Evolutionary conservation across 2,113 vertebrate genomes (phyloP).

Genomic region (Psilopsiagon aurifrons): DNA sequence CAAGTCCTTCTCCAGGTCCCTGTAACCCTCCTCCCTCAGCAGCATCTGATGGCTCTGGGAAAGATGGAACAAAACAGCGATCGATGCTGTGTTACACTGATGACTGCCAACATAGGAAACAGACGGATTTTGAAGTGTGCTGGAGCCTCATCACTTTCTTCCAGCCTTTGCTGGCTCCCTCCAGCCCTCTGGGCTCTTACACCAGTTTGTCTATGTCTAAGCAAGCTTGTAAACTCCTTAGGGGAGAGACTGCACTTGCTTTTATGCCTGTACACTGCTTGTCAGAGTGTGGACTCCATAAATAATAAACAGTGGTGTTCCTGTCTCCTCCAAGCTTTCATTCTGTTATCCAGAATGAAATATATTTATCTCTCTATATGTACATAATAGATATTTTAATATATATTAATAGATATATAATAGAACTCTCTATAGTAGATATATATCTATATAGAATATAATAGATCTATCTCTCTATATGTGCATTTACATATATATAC

Average conservation of each 20-base stretch:
- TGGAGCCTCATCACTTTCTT: background rate
- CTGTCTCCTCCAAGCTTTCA: background rate
- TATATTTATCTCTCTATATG: background rate
- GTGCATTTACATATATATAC: fast-evolving
- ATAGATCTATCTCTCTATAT: background rate
- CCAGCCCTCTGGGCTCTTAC: background rate
- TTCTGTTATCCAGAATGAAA: background rate
- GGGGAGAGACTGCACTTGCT: background rate
- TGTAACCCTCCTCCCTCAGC: background rate
- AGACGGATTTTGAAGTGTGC: background rate
- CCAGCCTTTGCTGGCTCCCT: background rate
- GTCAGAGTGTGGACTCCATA: background rate
- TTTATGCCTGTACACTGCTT: background rate
- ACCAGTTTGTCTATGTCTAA: background rate
- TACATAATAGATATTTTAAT: background rate
- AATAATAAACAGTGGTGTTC: background rate
- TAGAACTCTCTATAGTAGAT: background rate
- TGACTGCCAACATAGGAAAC: background rate
- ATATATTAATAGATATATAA: background rate
- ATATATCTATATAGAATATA: background rate
- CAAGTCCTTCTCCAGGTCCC: background rate
- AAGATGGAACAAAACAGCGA: fast-evolving
- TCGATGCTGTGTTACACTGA: background rate
- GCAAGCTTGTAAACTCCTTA: background rate
- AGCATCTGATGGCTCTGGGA: background rate